Conservation (phyloP, 2,888 invertebrate genomes). For the Aethes cnicana region DNA sequence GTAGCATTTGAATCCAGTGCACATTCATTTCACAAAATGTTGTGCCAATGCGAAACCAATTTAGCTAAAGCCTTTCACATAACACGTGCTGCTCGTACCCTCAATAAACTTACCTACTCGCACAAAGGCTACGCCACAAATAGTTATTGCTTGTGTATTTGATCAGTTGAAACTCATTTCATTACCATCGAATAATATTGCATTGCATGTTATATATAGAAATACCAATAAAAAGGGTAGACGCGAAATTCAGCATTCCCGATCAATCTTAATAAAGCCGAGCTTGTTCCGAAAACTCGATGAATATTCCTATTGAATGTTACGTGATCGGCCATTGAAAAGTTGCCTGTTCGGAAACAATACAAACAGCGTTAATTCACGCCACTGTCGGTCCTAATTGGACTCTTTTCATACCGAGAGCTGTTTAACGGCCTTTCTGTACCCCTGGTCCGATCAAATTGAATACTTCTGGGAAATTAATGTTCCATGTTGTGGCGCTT, state of each 20-base stretch:
- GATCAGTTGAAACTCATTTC: no score
- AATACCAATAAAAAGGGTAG: no score
- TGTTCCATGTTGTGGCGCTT: conserved; percentile 8
- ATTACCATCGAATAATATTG: no score
- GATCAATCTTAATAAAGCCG: conserved; percentile 19
- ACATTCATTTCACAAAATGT: no score
- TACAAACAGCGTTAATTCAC: conserved; percentile 38
- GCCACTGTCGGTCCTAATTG: conserved; percentile 46
- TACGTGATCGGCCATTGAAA: conserved; percentile 35
- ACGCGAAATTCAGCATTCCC: neutral
- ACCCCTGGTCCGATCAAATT: conserved; percentile 7
- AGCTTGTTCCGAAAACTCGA: neutral
- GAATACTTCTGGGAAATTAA: conserved; percentile 21
- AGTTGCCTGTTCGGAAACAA: conserved; percentile 36
- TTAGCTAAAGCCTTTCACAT: no score
- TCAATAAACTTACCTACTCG: no score
- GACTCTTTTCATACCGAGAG: conserved; percentile 35
- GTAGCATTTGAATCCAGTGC: no score
- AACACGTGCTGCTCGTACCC: no score
- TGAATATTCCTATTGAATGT: conserved; percentile 29
- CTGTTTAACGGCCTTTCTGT: conserved; percentile 19
- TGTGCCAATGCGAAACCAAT: no score
- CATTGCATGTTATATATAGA: no score
- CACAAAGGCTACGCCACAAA: no score
- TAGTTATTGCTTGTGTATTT: no score